Conservation (phyloP, 2,797 vertebrate species). For the Sternotherus odoratus region DNA sequence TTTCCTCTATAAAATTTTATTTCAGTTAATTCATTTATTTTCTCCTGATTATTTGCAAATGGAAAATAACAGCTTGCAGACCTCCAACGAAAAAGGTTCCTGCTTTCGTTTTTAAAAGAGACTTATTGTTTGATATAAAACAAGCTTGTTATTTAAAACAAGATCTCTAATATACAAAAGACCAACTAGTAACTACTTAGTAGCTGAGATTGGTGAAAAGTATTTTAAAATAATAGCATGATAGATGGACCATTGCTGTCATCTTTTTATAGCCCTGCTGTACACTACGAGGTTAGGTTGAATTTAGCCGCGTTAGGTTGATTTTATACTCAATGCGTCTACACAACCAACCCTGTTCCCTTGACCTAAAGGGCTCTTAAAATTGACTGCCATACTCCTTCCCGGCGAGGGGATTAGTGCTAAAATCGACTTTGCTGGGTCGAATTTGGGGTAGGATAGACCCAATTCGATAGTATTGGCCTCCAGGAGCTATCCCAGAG, state of each 20-base stretch:
- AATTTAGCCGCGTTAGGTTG: no score
- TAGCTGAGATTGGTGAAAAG: background rate
- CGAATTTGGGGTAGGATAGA: no score
- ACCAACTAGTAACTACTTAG: background rate
- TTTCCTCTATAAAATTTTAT: constrained; percentile 51
- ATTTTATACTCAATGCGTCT: no score
- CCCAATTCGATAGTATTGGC: no score
- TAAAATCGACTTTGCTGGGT: no score
- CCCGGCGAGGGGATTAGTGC: no score
- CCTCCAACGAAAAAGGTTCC: background rate
- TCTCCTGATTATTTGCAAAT: background rate
- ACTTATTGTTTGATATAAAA: background rate
- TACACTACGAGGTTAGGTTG: no score
- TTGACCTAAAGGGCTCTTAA: no score
- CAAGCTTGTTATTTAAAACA: background rate
- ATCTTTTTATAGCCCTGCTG: background rate
- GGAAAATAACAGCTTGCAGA: constrained; percentile 8
- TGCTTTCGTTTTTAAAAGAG: fast-evolving
- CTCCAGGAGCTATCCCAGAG: no score
- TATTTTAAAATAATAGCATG: background rate
- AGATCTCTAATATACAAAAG: background rate
- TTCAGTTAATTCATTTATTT: constrained; percentile 30
- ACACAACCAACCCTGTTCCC: no score
- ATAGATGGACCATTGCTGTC: background rate
- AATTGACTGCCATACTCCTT: no score